Percentiles rank a stretch among this genome's conserved stretches.
Evolutionary conservation across 1,140 invertebrate species (phyloP).

Genomic region (Drosophila orena): DNA sequence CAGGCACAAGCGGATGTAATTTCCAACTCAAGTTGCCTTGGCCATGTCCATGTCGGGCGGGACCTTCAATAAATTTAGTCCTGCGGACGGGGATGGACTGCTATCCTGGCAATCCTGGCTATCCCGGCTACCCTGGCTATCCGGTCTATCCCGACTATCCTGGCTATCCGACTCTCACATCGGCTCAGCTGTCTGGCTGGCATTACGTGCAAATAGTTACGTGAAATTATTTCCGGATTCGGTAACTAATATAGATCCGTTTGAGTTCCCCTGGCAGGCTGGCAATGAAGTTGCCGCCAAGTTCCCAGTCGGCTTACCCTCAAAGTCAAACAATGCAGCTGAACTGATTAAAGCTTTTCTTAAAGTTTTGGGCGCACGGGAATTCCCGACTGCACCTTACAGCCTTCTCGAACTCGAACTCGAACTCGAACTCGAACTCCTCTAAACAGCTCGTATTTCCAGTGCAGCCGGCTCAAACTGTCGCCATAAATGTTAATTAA

Average conservation of each 20-base stretch:
- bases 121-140: not conserved
- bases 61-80: constrained; percentile 58
- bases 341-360: constrained; percentile 16
- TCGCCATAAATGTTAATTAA: constrained; percentile 82
- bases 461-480: constrained; percentile 66
- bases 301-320: constrained; percentile 28
- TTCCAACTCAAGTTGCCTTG: constrained; percentile 61
- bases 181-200: constrained; percentile 20
- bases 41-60: constrained; percentile 41
- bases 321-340: constrained; percentile 42
- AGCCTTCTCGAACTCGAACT: too few species aligned
- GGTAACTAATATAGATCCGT: constrained; percentile 72
- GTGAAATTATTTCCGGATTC: constrained; percentile 80
- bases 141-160: not conserved
- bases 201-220: constrained; percentile 77
- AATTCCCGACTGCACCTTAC: too few species aligned
- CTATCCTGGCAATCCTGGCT: not conserved
- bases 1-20: constrained; percentile 62
- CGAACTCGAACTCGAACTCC: not conserved
- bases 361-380: not conserved
- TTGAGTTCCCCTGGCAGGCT: constrained; percentile 53
- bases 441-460: constrained; percentile 19
- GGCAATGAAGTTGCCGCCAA: constrained; percentile 70
- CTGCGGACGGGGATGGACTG: constrained; percentile 39
- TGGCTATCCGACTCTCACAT: constrained; percentile 23